A percentile compares a stretch with the other conserved stretches of the same genome.
Conservation (phyloP, 1,140 invertebrate species). For the Chironomus striatipennis region DNA sequence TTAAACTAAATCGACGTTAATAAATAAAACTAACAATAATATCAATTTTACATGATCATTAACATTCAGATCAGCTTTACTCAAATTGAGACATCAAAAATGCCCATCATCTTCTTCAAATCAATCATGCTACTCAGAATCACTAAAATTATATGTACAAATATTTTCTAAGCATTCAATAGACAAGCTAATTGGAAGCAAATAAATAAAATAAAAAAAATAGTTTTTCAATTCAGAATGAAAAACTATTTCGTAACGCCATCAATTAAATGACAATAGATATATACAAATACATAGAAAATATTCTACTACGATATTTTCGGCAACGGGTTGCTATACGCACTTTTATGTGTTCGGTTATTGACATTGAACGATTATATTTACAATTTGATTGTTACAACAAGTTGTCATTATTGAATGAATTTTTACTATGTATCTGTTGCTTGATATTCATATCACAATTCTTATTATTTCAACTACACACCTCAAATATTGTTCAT, state of each 20-base stretch:
- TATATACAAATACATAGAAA: background rate
- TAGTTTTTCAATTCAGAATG: background rate
- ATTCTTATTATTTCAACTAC: background rate
- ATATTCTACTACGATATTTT: background rate
- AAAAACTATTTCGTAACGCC: background rate
- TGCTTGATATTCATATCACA: background rate
- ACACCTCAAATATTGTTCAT: background rate
- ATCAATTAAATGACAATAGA: background rate
- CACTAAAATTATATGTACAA: no score
- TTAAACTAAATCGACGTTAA: no score
- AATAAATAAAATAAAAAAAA: no score
- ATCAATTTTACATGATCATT: no score
- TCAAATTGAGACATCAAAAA: no score
- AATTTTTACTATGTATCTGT: background rate
- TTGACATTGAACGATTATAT: background rate
- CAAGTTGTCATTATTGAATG: background rate
- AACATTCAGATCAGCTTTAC: no score
- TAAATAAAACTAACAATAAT: no score
- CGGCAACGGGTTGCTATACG: background rate
- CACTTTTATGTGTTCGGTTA: background rate
- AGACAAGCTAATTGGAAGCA: no score
- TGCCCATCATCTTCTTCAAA: no score
- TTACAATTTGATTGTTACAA: background rate
- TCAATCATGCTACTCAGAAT: no score
- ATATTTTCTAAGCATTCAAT: no score